These are phyloP conservation scores for Artibeus jamaicensis DNA, from an alignment of 2,797 vertebrate genomes.

Conservation along the genomic window DNA sequence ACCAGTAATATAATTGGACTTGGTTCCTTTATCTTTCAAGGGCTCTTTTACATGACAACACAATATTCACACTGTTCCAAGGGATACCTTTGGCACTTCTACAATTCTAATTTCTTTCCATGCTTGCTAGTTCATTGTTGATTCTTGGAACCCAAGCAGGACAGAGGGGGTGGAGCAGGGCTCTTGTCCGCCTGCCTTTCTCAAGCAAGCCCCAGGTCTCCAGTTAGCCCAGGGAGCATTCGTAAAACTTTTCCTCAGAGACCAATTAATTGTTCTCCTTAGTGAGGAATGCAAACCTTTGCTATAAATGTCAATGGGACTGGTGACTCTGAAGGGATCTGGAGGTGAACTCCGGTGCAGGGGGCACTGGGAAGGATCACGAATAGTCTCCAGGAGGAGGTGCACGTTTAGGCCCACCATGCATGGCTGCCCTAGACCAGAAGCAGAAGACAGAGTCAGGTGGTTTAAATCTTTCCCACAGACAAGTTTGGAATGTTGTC, in stretches of 20 bases:
- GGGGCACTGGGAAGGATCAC: background rate
- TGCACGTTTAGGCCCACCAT: background rate
- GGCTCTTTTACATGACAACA: conserved; percentile 84
- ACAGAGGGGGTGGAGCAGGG: background rate
- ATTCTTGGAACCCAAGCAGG: conserved; percentile 77
- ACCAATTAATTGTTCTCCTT: conserved; percentile 68
- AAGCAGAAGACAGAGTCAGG: conserved; percentile 31
- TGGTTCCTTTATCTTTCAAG: conserved; percentile 78
- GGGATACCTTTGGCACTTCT: conserved; percentile 84
- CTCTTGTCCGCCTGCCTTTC: conserved; percentile 69
- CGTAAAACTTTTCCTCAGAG: conserved; percentile 73
- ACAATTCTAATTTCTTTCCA: conserved; percentile 79
- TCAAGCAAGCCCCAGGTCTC: conserved; percentile 72
- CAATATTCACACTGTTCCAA: conserved; percentile 79
- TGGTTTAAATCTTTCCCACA: conserved; percentile 44
- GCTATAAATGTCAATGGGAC: conserved; percentile 70
- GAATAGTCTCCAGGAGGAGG: rapidly evolving
- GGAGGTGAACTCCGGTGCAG: background rate
- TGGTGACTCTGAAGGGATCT: background rate
- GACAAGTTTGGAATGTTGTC: conserved; percentile 60
- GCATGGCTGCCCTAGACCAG: background rate
- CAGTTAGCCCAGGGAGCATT: conserved; percentile 71
- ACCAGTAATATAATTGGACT: conserved; percentile 77
- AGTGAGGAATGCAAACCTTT: conserved; percentile 2
- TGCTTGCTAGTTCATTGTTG: conserved; percentile 75